phyloP scores from a whole-genome alignment of 2,888 invertebrate species.

The Lepidocyrtoides sp. region DNA sequence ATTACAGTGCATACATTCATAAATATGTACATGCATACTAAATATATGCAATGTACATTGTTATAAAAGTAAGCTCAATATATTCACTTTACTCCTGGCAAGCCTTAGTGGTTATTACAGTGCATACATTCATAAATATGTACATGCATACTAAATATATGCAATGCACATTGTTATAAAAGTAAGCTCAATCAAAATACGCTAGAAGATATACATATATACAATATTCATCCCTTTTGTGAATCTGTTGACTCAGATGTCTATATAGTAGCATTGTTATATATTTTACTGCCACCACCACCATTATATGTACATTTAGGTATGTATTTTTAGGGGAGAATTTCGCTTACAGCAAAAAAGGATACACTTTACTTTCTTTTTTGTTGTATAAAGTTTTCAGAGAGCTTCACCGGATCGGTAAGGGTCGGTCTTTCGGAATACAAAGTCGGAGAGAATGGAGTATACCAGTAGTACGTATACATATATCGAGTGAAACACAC shows the following conservation, averaged over 20 bases:
- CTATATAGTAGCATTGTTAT: constrained; percentile 35
- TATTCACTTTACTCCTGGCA: constrained; percentile 72
- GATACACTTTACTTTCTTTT: constrained; percentile 79
- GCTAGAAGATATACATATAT: neutral
- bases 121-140: neutral
- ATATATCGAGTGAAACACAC: constrained; percentile 7
- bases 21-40: constrained; percentile 1
- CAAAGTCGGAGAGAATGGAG: constrained; percentile 65
- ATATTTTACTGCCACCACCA: constrained; percentile 1
- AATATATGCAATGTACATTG: too few species aligned
- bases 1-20: constrained; percentile 9
- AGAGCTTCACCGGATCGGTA: constrained; percentile 54
- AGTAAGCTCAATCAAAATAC: neutral
- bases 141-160: too few species aligned
- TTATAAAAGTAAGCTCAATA: too few species aligned
- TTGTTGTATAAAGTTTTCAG: constrained; percentile 42
- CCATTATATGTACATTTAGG: neutral
- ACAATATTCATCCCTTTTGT: constrained; percentile 53
- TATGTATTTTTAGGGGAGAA: constrained; percentile 67
- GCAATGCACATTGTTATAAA: too few species aligned
- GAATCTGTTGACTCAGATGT: constrained; percentile 28
- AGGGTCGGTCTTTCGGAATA: constrained; percentile 75
- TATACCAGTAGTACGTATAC: neutral
- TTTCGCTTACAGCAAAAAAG: constrained; percentile 73
- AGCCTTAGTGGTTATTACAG: constrained; percentile 45